phyloP scores from a whole-genome alignment of 2,888 invertebrate genomes.

The Dendrolimus pini region DNA sequence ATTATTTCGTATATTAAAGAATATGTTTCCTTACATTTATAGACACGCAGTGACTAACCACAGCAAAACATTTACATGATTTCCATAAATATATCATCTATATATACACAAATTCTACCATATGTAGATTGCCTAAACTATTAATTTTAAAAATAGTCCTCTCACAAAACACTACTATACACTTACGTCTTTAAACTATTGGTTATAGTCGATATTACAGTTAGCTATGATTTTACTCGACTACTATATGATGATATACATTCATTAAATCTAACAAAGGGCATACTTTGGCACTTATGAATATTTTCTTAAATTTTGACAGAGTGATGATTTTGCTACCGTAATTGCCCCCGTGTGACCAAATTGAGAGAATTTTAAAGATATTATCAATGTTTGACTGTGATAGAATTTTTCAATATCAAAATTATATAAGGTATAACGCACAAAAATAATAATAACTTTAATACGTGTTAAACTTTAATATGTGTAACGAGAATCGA shows the following conservation, averaged over 20 bases:
- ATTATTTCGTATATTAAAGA: not conserved
- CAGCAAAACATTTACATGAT: not conserved
- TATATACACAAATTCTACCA: not conserved
- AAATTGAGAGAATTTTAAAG: too few relatives aligned
- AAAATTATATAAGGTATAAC: too few relatives aligned
- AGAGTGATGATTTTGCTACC: too few relatives aligned
- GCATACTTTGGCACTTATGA: conserved; percentile 3
- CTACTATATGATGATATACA: not conserved
- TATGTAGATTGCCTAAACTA: not conserved
- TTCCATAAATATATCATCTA: conserved; percentile 2
- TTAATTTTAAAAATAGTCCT: not conserved
- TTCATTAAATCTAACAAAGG: not conserved
- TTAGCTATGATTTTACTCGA: not conserved
- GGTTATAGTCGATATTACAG: not conserved
- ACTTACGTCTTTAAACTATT: not conserved
- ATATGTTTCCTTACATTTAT: not conserved
- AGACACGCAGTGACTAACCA: not conserved
- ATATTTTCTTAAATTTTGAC: not conserved
- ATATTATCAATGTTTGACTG: too few relatives aligned
- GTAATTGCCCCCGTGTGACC: too few relatives aligned
- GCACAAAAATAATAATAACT: too few relatives aligned
- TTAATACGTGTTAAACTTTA: too few relatives aligned
- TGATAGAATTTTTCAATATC: too few relatives aligned
- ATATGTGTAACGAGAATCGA: too few relatives aligned
- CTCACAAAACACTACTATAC: not conserved